Evolutionary conservation across 2,113 vertebrate genomes (phyloP).

Genomic region (Pachypanchax playfairii): DNA sequence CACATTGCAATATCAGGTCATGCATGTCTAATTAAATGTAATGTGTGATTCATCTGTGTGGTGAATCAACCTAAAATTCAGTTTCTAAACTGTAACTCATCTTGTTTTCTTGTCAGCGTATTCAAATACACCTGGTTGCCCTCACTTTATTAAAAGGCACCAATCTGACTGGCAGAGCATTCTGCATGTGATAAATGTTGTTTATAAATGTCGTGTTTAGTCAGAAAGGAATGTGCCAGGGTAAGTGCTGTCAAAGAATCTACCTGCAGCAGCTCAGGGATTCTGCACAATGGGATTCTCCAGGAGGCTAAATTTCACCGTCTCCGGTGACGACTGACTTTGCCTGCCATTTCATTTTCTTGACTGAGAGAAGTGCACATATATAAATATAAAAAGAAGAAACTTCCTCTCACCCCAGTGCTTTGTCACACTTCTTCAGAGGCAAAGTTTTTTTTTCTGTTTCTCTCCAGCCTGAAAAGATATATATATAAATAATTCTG

Average conservation of each 20-base stretch:
- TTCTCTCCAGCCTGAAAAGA: slow-evolving; percentile 46
- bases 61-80: no score
- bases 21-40: no score
- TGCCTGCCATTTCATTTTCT: slow-evolving; percentile 54
- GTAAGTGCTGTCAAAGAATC: slow-evolving; percentile 63
- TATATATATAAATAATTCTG: slow-evolving; percentile 64
- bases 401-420: slow-evolving; percentile 58
- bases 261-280: slow-evolving; percentile 49
- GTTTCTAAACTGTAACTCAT: background rate
- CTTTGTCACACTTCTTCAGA: slow-evolving; percentile 63
- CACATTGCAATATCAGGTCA: no score
- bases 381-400: slow-evolving; percentile 35
- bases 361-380: slow-evolving; percentile 18
- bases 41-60: no score
- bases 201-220: slow-evolving; percentile 47
- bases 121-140: slow-evolving; percentile 8
- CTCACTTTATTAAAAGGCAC: slow-evolving; percentile 44
- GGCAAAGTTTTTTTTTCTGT: slow-evolving; percentile 19
- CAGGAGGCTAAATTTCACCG: slow-evolving; percentile 46
- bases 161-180: slow-evolving; percentile 31
- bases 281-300: slow-evolving; percentile 54
- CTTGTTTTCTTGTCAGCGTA: background rate
- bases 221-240: slow-evolving; percentile 22
- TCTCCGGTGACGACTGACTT: slow-evolving; percentile 50
- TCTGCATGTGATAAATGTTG: slow-evolving; percentile 52